Conservation (phyloP, 2,113 vertebrate species). For the Delphinapterus leucas region DNA sequence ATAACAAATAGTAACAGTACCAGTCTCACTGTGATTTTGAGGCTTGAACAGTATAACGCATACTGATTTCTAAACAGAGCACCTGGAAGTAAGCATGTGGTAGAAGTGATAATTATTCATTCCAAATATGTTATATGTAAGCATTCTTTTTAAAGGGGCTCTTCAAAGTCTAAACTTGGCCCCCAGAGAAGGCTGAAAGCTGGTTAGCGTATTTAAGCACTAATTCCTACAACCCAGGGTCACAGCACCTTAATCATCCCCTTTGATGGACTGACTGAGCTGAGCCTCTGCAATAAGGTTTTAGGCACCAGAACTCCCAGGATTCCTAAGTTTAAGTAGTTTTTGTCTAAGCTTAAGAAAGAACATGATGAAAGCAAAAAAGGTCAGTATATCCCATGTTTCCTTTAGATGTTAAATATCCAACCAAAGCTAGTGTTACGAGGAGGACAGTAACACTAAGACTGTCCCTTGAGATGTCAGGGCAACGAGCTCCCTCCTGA, state of each 20-base stretch:
- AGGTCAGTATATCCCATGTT: neutral
- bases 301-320: neutral
- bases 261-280: neutral
- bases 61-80: neutral
- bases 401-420: neutral
- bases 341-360: neutral
- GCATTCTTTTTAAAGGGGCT: neutral
- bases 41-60: neutral
- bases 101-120: neutral
- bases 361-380: neutral
- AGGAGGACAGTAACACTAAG: rapidly evolving
- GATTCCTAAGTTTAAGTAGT: neutral
- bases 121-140: neutral
- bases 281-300: neutral
- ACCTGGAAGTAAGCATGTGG: neutral
- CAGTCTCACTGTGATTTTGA: neutral
- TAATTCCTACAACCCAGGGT: neutral
- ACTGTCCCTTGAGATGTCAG: rapidly evolving
- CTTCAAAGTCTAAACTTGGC: neutral
- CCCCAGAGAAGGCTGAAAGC: neutral
- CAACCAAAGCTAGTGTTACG: neutral
- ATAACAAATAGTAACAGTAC: neutral
- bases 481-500: rapidly evolving
- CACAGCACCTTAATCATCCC: neutral
- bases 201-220: neutral